These are phyloP conservation scores for Lathronympha strigana DNA, from an alignment of 2,888 invertebrate genomes.

Conservation along the genomic window DNA sequence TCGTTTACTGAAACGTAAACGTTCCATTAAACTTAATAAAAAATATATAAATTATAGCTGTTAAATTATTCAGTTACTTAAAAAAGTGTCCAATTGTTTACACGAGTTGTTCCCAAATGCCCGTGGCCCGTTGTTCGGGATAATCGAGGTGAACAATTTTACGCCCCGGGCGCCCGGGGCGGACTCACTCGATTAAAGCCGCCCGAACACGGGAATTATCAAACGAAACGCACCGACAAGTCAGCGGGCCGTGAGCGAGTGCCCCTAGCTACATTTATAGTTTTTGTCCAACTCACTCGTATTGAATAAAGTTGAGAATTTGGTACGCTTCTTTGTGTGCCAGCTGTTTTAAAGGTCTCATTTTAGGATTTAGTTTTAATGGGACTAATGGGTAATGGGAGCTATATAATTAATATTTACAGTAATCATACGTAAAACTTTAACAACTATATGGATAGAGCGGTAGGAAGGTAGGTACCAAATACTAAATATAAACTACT, in stretches of 20 bases:
- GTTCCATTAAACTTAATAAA: constrained; percentile 1
- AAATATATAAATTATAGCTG: background rate
- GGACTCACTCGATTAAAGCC: constrained; percentile 80
- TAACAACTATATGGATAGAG: too few relatives aligned
- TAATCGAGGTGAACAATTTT: constrained; percentile 73
- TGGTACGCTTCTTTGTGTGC: constrained; percentile 55
- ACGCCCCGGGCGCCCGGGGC: constrained; percentile 46
- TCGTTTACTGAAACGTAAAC: background rate
- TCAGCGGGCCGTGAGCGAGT: constrained; percentile 77
- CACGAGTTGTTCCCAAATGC: constrained; percentile 54
- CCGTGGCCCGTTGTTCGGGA: constrained; percentile 56
- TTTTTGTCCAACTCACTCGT: constrained; percentile 76
- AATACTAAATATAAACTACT: too few relatives aligned
- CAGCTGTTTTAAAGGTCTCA: constrained; percentile 57
- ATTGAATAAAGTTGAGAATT: constrained; percentile 64
- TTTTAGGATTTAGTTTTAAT: constrained; percentile 10
- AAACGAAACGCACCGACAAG: constrained; percentile 80
- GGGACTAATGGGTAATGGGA: too few relatives aligned
- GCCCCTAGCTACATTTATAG: constrained; percentile 74
- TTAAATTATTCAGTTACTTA: constrained; percentile 29
- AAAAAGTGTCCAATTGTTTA: constrained; percentile 44
- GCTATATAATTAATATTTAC: too few relatives aligned
- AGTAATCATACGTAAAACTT: too few relatives aligned
- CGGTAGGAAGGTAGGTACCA: too few relatives aligned
- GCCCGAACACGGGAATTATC: constrained; percentile 80